Evolutionary conservation across 2,113 vertebrate species (phyloP), one percentile per base, ranked within the genome.

Genomic region (Ornithorhynchus anatinus): DNA sequence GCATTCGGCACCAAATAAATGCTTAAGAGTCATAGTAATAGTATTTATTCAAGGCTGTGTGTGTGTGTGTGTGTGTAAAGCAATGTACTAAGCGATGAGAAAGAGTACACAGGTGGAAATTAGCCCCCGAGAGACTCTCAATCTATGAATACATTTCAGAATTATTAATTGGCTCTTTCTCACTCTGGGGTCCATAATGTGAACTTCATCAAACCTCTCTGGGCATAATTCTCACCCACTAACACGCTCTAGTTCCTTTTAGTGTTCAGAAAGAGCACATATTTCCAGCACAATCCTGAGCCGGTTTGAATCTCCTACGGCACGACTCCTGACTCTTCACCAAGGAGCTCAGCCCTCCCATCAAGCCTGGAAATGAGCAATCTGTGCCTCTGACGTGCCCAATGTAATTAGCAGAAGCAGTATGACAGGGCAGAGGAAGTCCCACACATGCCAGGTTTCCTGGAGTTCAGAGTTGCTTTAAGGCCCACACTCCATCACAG

Each of bases 221-320:
- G 48, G 69, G 54, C 54, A 20, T 10, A 0, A 14, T 4, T 23
- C 59, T 29, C 45, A 23, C 19, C 25, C 22, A 4, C 17, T 4
- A 38, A 48, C 42, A 32, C 2, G 50, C 74, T 77, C 77, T 69
- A 59, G 54, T 37, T 59, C 69, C 73, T 36, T 59, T 89, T 86
- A 81, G 80, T 75, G 75, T 85, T 71, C 53, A 40, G 81, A 76
- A 88, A 86, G 72, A 82, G 84, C 88, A 89, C 83, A 77, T 77
- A 84, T 84, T 90, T 89, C 74, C 63, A 75, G 52, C 77, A 77
- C 45, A 56, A 42, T 83, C 81, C 85, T 72, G 36, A 80, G 69
- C 86, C 35, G n/a, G 76, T 77, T 91, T 89, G 84, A 85, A 87
- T 90, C 87, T 77, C 77, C 78, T 69, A 77, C 69, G 77, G 82